Conservation (phyloP, 2,888 invertebrate species). For the Tanytarsus gracilentus region DNA sequence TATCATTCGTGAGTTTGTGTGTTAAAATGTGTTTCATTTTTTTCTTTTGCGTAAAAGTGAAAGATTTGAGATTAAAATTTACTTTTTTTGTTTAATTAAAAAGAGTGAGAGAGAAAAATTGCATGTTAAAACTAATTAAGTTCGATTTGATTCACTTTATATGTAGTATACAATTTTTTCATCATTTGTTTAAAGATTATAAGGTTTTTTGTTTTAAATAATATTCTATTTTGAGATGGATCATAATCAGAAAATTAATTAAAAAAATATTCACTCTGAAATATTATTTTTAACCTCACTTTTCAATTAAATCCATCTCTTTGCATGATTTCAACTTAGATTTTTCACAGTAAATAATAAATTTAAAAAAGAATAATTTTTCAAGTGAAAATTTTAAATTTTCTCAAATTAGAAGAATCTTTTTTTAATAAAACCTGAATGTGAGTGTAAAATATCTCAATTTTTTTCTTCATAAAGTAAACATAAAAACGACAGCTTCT, state of each 20-base stretch:
- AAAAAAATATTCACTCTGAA: constrained; percentile 11
- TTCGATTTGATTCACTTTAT: constrained; percentile 28
- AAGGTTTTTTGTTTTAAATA: constrained; percentile 14
- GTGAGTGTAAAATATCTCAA: neutral
- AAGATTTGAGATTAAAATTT: too few relatives aligned
- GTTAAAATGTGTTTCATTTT: neutral
- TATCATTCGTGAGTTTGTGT: neutral
- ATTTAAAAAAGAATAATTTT: too few relatives aligned
- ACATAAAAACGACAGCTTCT: constrained; percentile 25
- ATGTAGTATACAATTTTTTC: constrained; percentile 29
- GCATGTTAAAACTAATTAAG: constrained; percentile 28
- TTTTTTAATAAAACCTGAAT: neutral
- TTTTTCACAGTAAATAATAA: too few relatives aligned
- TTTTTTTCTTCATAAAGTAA: constrained; percentile 1
- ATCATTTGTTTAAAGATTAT: constrained; percentile 1
- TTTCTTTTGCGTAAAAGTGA: neutral
- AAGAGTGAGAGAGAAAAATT: constrained; percentile 15
- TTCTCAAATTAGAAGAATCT: too few relatives aligned
- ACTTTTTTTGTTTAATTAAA: constrained; percentile 26
- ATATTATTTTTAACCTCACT: constrained; percentile 15
- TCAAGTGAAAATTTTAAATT: too few relatives aligned
- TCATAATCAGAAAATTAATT: constrained; percentile 10
- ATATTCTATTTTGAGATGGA: constrained; percentile 10
- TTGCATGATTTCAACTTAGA: too few relatives aligned
- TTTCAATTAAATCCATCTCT: constrained; percentile 4